Evolutionary conservation across 2,888 invertebrate genomes (phyloP).

Genomic region (Lochmaea crataegi): DNA sequence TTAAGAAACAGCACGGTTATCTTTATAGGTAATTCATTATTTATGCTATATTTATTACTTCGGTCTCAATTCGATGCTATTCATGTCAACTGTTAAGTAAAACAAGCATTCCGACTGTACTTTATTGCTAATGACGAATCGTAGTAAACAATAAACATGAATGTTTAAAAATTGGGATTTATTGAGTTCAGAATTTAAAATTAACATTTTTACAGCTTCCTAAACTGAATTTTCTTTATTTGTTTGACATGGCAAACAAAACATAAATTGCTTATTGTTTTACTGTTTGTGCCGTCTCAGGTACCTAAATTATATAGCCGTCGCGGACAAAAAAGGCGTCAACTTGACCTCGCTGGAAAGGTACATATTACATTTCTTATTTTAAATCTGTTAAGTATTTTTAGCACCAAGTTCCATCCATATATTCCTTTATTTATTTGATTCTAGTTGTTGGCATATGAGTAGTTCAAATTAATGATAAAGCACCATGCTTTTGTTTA

Average conservation of each 20-base stretch:
- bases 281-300: conserved; percentile 1
- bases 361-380: background rate
- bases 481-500: background rate
- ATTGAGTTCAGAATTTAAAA: background rate
- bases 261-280: background rate
- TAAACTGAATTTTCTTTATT: background rate
- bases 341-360: background rate
- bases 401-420: background rate
- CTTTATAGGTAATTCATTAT: conserved; percentile 4
- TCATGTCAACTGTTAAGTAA: background rate
- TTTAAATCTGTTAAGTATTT: background rate
- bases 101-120: background rate
- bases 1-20: too few relatives aligned
- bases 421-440: background rate
- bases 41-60: background rate
- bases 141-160: background rate
- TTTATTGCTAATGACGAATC: background rate
- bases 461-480: background rate
- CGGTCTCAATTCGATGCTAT: background rate
- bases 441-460: background rate
- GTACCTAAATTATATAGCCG: background rate
- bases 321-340: conserved; percentile 2
- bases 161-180: background rate
- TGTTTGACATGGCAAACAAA: background rate
- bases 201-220: background rate